Conservation (phyloP, 2,797 vertebrate genomes). For the Gadopsis bispinosus region DNA sequence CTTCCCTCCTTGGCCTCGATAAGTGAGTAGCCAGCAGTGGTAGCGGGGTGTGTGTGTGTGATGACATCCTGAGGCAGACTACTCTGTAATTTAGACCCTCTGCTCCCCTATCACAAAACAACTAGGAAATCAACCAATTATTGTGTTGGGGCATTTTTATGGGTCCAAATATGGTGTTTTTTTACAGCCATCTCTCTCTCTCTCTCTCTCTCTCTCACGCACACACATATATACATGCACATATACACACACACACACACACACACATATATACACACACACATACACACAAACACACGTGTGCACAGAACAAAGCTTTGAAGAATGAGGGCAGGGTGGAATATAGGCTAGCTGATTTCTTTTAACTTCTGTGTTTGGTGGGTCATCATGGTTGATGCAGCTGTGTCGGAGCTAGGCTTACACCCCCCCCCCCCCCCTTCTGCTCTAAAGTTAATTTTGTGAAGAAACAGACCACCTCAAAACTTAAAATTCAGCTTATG, state of each 20-base stretch:
- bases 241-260: constrained; percentile 8
- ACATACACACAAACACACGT: not conserved
- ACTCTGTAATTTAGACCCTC: constrained; percentile 84
- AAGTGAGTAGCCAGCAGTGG: constrained; percentile 71
- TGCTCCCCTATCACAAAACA: constrained; percentile 71
- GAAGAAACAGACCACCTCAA: constrained; percentile 38
- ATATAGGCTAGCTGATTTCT: constrained; percentile 68
- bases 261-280: constrained; percentile 4
- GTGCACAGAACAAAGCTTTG: constrained; percentile 39
- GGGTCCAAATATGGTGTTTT: constrained; percentile 62
- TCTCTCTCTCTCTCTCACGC: not conserved
- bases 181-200: no score
- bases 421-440: constrained; percentile 11
- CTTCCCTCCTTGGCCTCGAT: constrained; percentile 65
- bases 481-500: constrained; percentile 18
- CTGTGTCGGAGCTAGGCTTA: constrained; percentile 53
- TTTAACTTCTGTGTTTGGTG: constrained; percentile 67
- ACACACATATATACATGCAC: constrained; percentile 3
- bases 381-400: constrained; percentile 59
- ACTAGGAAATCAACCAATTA: constrained; percentile 80
- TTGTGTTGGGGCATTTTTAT: constrained; percentile 72
- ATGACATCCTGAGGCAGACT: constrained; percentile 73
- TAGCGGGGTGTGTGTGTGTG: constrained; percentile 73
- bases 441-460: constrained; percentile 39
- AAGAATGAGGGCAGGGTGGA: constrained; percentile 60